Conservation (phyloP, 2,888 invertebrate species). For the Bimastos eiseni region DNA sequence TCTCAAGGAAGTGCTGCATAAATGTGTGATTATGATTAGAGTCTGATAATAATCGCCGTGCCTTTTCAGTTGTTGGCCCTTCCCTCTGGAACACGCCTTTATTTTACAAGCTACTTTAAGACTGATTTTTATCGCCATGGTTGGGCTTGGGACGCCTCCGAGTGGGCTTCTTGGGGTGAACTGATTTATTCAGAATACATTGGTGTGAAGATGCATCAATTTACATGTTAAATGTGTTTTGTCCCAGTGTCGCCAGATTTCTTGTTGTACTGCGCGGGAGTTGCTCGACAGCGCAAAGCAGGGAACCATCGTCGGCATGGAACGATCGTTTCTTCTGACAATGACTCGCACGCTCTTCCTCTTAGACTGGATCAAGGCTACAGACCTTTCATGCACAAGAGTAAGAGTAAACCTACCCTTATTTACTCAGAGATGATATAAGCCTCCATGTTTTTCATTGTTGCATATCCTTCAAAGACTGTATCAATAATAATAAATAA, state of each 20-base stretch:
- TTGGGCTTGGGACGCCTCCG: too few species aligned
- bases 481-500: too few species aligned
- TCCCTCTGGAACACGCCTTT: too few species aligned
- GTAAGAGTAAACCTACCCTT: background rate
- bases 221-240: background rate
- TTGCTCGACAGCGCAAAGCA: background rate
- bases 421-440: background rate
- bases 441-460: background rate
- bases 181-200: too few species aligned
- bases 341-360: background rate
- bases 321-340: background rate
- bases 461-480: background rate
- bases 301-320: background rate
- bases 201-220: too few species aligned
- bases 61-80: too few species aligned
- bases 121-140: too few species aligned
- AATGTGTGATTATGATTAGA: background rate
- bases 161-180: background rate
- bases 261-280: background rate
- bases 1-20: background rate
- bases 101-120: too few species aligned
- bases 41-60: too few species aligned
- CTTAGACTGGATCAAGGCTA: background rate
- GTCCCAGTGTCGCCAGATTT: background rate
- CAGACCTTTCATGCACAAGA: conserved; percentile 1